Conservation (phyloP, 2,113 vertebrate genomes). For the Ifrita kowaldi region DNA sequence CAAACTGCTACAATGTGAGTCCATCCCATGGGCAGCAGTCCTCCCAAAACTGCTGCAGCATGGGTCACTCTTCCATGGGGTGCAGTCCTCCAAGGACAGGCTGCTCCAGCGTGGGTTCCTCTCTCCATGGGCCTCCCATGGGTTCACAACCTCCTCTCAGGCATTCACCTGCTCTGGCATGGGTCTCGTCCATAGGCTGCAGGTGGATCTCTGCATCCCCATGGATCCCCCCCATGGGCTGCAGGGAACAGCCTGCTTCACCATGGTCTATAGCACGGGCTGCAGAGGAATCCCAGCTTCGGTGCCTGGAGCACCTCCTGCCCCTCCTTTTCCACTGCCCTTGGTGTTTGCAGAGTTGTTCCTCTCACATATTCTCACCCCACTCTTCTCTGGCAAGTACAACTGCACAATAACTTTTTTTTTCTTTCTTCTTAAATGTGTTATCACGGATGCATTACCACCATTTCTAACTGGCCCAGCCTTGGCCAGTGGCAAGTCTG, state of each 20-base stretch:
- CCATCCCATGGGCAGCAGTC: not conserved
- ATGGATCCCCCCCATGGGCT: not conserved
- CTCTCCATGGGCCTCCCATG: not conserved
- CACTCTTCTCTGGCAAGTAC: not conserved
- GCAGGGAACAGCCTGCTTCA: not conserved
- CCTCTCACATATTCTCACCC: not conserved
- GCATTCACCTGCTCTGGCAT: not conserved
- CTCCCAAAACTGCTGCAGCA: rapidly evolving
- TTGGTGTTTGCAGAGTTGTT: not conserved
- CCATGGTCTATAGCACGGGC: too few species aligned
- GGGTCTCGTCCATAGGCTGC: not conserved
- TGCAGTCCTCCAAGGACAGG: not conserved
- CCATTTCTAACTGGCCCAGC: not conserved
- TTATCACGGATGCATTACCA: not conserved
- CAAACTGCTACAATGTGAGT: not conserved
- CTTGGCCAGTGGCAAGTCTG: not conserved
- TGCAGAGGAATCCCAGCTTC: not conserved
- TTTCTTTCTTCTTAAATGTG: not conserved
- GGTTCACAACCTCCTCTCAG: not conserved
- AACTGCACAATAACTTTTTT: not conserved
- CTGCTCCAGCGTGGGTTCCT: not conserved
- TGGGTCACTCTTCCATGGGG: not conserved
- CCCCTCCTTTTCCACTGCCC: not conserved
- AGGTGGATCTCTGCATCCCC: not conserved
- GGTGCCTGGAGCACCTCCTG: not conserved